Evolutionary conservation across 2,113 vertebrate species (phyloP).

Genomic region (Passer montanus): DNA sequence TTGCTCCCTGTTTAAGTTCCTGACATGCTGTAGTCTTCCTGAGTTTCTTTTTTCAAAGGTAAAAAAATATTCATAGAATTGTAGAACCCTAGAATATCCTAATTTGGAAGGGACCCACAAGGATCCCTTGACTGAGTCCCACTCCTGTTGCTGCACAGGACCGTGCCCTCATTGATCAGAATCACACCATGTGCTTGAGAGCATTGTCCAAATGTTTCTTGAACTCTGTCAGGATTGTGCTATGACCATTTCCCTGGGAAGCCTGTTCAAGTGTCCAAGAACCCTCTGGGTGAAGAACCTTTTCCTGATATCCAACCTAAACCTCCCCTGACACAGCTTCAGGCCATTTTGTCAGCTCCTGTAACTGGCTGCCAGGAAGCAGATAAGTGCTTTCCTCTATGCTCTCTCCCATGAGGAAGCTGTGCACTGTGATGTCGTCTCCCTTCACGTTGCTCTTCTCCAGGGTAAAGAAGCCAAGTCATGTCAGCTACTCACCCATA

Average conservation of each 20-base stretch:
- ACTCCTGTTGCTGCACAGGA: background rate
- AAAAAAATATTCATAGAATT: background rate
- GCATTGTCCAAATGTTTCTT: background rate
- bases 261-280: rapidly evolving
- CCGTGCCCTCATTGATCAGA: background rate
- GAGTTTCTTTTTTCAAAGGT: background rate
- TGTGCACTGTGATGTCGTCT: no score
- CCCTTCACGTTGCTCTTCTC: background rate
- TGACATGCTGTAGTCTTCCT: background rate
- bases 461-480: background rate
- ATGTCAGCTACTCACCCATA: background rate
- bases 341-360: background rate
- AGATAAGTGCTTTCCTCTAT: background rate
- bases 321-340: background rate
- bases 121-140: background rate
- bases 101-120: background rate
- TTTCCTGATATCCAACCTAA: background rate
- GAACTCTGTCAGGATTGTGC: background rate
- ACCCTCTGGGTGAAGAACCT: background rate
- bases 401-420: background rate
- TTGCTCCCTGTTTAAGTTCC: background rate
- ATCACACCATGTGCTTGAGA: background rate
- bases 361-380: no score
- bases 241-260: background rate
- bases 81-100: background rate